Evolutionary conservation across 2,888 invertebrate species (phyloP).

Genomic region (Acanthosepion esculentum): DNA sequence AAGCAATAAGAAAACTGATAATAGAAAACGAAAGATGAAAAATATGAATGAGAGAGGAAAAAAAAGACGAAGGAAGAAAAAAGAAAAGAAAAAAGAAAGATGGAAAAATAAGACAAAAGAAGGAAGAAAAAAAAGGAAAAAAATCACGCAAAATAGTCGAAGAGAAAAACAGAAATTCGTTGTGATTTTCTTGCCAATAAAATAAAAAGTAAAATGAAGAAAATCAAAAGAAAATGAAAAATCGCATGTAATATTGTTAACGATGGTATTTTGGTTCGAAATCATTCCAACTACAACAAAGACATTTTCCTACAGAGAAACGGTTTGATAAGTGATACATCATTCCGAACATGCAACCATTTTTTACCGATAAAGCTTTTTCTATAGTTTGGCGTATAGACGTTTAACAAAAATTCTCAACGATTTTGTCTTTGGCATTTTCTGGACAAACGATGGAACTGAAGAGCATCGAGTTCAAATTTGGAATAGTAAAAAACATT

Average conservation of each 20-base stretch:
- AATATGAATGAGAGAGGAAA: neutral
- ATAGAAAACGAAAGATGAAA: neutral
- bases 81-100: neutral
- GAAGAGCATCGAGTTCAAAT: neutral
- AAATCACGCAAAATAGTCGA: no score
- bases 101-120: neutral
- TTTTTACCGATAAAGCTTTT: neutral
- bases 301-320: neutral
- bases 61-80: neutral
- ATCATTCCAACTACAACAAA: neutral
- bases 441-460: neutral
- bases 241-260: neutral
- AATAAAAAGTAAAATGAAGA: neutral
- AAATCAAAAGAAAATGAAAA: neutral
- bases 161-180: neutral
- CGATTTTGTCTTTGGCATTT: neutral
- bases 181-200: neutral
- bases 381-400: neutral
- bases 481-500: no score
- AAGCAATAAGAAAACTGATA: neutral
- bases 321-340: neutral
- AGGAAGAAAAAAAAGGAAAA: neutral
- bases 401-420: neutral
- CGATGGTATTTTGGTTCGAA: neutral
- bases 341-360: neutral